Evolutionary conservation across 2,888 invertebrate genomes (phyloP).

Genomic region (Gryllus longicercus): DNA sequence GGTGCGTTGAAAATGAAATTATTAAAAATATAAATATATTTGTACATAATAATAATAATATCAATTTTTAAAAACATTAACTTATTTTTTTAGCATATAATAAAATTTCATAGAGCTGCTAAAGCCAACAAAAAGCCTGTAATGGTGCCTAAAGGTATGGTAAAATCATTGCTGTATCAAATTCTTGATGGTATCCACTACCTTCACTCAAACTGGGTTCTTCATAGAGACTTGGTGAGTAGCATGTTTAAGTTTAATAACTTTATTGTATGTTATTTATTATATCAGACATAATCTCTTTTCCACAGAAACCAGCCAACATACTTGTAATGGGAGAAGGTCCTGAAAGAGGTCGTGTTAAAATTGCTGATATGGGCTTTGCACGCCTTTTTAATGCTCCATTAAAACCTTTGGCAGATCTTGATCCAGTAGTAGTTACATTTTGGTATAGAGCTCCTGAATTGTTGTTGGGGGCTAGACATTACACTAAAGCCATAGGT

Average conservation of each 20-base stretch:
- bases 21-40: slow-evolving; percentile 22
- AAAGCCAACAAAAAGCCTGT: slow-evolving; percentile 96
- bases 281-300: background rate
- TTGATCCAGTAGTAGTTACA: slow-evolving; percentile 99
- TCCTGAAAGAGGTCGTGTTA: slow-evolving; percentile 90
- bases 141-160: slow-evolving; percentile 94
- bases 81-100: slow-evolving; percentile 69
- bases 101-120: slow-evolving; percentile 96
- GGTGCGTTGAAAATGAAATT: slow-evolving; percentile 51
- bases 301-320: slow-evolving; percentile 89
- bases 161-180: slow-evolving; percentile 95
- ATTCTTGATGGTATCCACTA: slow-evolving; percentile 98
- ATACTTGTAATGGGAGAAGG: slow-evolving; percentile 99
- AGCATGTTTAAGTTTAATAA: background rate
- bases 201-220: slow-evolving; percentile 97
- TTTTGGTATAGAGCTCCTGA: slow-evolving; percentile 99
- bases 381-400: slow-evolving; percentile 97
- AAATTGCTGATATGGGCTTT: slow-evolving; percentile 99
- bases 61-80: background rate
- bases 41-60: slow-evolving; percentile 11
- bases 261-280: background rate
- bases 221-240: slow-evolving; percentile 90
- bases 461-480: slow-evolving; percentile 85
- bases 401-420: slow-evolving; percentile 91
- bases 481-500: slow-evolving; percentile 98